phyloP scores from a whole-genome alignment of 1,140 invertebrate genomes.

The Hesperophylax magnus region DNA sequence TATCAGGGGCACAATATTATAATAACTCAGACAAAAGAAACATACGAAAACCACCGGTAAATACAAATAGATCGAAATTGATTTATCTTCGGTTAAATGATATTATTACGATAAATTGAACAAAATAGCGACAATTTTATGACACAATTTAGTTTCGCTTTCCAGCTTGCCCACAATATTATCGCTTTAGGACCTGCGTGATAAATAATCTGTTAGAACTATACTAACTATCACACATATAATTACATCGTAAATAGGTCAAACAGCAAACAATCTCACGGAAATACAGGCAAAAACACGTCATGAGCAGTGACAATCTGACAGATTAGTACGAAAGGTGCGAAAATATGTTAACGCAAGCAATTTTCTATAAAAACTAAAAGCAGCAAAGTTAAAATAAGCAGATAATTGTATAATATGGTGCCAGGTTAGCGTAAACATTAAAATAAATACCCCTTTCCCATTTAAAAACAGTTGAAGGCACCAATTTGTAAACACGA shows the following conservation, averaged over 20 bases:
- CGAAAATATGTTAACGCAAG: too few species aligned
- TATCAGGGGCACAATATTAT: too few species aligned
- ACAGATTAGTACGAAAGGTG: too few species aligned
- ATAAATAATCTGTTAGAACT: neutral
- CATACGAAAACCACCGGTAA: too few species aligned
- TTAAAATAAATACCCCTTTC: slow-evolving; percentile 38
- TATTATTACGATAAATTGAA: too few species aligned
- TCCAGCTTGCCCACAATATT: neutral
- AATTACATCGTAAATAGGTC: slow-evolving; percentile 7
- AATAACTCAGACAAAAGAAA: too few species aligned
- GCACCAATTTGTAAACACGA: slow-evolving; percentile 16
- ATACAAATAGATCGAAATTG: too few species aligned
- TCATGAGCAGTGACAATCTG: neutral
- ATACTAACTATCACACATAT: neutral
- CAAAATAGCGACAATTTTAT: too few species aligned
- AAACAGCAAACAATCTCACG: neutral
- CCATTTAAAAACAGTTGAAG: slow-evolving; percentile 17
- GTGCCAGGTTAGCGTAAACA: slow-evolving; percentile 10
- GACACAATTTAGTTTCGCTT: too few species aligned
- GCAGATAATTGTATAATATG: neutral
- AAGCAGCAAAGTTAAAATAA: neutral
- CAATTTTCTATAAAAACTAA: too few species aligned
- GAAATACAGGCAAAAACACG: neutral
- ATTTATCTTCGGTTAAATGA: too few species aligned
- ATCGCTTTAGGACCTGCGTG: neutral